These are phyloP conservation scores for Oreochromis aureus DNA, from an alignment of 2,113 vertebrate species.

Conservation along the genomic window DNA sequence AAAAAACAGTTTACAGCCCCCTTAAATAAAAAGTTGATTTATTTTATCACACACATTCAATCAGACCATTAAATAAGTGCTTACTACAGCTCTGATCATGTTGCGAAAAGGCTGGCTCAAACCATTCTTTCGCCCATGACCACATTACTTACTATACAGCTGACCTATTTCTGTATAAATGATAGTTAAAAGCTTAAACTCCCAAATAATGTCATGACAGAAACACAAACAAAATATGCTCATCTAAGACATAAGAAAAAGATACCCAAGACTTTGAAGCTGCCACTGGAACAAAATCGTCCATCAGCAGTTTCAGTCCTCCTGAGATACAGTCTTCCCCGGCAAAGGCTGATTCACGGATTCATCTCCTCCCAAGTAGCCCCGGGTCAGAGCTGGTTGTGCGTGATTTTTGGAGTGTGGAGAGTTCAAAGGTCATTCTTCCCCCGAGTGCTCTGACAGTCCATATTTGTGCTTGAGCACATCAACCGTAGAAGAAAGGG, in stretches of 20 bases:
- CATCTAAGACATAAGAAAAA: neutral
- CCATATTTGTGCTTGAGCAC: conserved; percentile 81
- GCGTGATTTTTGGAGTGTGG: neutral
- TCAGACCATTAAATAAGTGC: neutral
- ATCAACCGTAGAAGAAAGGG: conserved; percentile 75
- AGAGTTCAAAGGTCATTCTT: conserved; percentile 27
- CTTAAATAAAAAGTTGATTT: neutral
- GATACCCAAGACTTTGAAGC: neutral
- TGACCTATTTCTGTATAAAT: neutral
- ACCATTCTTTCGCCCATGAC: neutral
- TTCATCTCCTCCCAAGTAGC: neutral
- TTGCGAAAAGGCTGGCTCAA: neutral
- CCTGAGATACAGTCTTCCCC: neutral
- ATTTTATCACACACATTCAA: neutral
- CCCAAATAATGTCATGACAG: neutral
- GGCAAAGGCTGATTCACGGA: neutral
- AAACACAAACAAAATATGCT: neutral
- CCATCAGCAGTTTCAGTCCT: neutral
- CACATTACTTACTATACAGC: neutral
- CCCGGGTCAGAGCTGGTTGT: conserved; percentile 3
- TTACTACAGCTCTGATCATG: neutral
- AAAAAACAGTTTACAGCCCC: too few species aligned
- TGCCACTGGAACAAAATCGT: neutral
- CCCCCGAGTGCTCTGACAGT: conserved; percentile 57
- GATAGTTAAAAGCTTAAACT: neutral